Conservation (phyloP, 2,797 vertebrate species). For the Tarsius wallacei region DNA sequence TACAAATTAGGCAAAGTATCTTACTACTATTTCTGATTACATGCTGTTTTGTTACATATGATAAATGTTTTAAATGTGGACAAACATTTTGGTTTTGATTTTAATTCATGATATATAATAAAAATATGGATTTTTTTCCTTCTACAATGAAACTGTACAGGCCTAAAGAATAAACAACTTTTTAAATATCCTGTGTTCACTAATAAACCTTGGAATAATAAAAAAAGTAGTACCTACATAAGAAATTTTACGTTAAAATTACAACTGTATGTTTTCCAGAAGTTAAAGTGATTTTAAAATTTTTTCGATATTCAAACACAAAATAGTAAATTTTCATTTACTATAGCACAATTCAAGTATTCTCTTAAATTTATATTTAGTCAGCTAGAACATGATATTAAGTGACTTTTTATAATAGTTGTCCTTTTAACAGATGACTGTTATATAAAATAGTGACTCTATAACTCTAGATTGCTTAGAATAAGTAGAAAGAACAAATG, state of each 20-base stretch:
- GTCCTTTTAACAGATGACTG: constrained; percentile 85
- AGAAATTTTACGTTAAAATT: constrained; percentile 80
- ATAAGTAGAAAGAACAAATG: constrained; percentile 84
- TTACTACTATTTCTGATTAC: constrained; percentile 56
- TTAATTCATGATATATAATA: constrained; percentile 65
- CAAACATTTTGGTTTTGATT: constrained; percentile 71
- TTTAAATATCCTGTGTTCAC: constrained; percentile 77
- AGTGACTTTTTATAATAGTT: constrained; percentile 78
- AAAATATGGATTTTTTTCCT: constrained; percentile 57
- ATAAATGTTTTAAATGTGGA: constrained; percentile 62
- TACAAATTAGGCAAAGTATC: constrained; percentile 52
- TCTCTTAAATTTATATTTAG: constrained; percentile 82
- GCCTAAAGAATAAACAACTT: constrained; percentile 68
- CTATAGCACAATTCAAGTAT: constrained; percentile 86
- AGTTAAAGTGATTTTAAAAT: constrained; percentile 81
- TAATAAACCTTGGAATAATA: constrained; percentile 76
- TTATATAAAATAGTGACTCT: constrained; percentile 82
- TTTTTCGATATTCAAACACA: constrained; percentile 87
- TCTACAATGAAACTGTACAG: constrained; percentile 57
- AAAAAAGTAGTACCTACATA: constrained; percentile 82
- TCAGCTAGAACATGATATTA: constrained; percentile 83
- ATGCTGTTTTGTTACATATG: constrained; percentile 50
- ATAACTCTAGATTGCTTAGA: constrained; percentile 81
- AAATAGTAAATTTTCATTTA: constrained; percentile 87
- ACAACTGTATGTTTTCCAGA: constrained; percentile 77